phyloP scores from a whole-genome alignment of 2,888 invertebrate genomes.

The Oligia latruncula region DNA sequence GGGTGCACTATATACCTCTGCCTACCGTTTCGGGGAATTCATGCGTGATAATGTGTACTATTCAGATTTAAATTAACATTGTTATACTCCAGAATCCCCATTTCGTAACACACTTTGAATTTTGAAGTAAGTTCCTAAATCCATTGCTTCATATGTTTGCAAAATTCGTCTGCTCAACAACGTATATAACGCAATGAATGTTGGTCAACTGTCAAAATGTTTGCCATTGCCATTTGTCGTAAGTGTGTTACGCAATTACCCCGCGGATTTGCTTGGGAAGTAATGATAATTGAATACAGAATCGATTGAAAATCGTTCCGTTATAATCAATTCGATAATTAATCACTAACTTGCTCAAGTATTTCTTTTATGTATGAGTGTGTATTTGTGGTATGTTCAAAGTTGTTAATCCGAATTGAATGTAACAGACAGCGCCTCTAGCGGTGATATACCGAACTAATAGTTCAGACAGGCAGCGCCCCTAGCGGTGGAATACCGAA shows the following conservation, averaged over 20 bases:
- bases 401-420: slow-evolving; percentile 57
- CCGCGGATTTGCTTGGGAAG: neutral
- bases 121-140: neutral
- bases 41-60: too few species aligned
- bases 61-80: neutral
- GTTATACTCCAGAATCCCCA: too few species aligned
- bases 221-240: neutral
- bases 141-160: neutral
- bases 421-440: slow-evolving; percentile 12
- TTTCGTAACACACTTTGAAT: neutral
- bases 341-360: slow-evolving; percentile 66
- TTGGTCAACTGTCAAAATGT: neutral
- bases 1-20: neutral
- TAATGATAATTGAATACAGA: neutral
- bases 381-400: slow-evolving; percentile 51
- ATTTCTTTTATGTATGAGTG: slow-evolving; percentile 58
- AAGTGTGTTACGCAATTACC: neutral
- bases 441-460: neutral
- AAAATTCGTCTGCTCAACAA: neutral
- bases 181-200: neutral
- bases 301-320: slow-evolving; percentile 59
- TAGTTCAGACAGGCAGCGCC: neutral
- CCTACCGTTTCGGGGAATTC: neutral
- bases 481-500: neutral
- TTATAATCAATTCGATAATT: slow-evolving; percentile 26